Evolutionary conservation across 2,113 vertebrate genomes (phyloP), one percentile per base, ranked within the genome.

Genomic region (Piaya cayana): DNA sequence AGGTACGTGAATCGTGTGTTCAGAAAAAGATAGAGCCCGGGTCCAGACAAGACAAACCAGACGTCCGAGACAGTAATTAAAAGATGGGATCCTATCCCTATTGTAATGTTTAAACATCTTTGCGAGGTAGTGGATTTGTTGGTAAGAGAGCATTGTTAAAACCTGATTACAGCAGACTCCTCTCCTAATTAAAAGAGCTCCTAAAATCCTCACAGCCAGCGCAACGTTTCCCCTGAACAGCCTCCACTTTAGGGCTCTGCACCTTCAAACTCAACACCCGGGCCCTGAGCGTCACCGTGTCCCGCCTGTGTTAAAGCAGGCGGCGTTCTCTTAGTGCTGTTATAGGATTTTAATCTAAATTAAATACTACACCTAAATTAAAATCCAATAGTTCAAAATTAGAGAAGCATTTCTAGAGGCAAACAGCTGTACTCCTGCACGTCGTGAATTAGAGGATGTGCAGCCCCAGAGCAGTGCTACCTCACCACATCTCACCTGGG

Each of bases 201-300:
- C 70, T 43, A 11, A 52, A 32, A 12, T 5, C 52, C 43, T n/a
- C 74, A 11, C 27, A 22, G 30, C 55, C 26, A 7, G n/a, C n/a
- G n/a, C n/a, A n/a, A 11, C 53, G 37, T 26, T 39, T 20, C 11
- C 49, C 9, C 55, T 5, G 5, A 55, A 8, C 7, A 6, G 2
- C 4, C 36, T 20, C 52, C 22, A 55, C 52, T 55, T 15, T 3
- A 25, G 56, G 77, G 8, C 34, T 37, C 30, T 12, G 1, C 6
- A 8, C 43, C 27, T n/a, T 22, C 49, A 20, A 12, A 9, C 9
- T 5, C 14, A 56, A 5, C 3, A 4, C 34, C 7, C 25, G 18
- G 60, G 36, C 2, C 8, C 39, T 29, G 3, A 1, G 18, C 58
- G 18, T 27, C 50, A 9, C 68, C 45, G 0, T 2, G 1, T 17